Conservation (phyloP, 2,888 invertebrate genomes). For the Tipula helvola region DNA sequence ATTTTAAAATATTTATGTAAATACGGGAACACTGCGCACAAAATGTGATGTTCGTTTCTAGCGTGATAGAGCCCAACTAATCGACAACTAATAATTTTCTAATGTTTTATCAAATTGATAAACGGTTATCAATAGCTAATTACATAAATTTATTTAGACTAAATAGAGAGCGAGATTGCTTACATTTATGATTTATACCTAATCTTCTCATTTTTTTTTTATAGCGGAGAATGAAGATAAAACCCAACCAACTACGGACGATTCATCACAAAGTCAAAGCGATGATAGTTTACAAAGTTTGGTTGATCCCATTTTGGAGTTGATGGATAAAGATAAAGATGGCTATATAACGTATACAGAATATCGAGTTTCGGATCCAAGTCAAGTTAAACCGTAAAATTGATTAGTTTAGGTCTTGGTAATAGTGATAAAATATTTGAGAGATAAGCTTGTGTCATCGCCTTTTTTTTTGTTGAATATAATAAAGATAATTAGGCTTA, state of each 20-base stretch:
- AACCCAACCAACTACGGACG: neutral
- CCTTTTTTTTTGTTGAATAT: no score
- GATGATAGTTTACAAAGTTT: constrained; percentile 23
- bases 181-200: neutral
- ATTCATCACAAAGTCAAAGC: constrained; percentile 11
- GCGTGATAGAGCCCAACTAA: neutral
- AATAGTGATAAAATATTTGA: neutral
- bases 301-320: constrained; percentile 39
- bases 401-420: neutral
- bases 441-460: neutral
- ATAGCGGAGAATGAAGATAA: neutral
- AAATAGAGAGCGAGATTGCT: no score
- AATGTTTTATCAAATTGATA: neutral
- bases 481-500: no score
- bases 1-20: neutral
- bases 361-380: constrained; percentile 19
- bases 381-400: neutral
- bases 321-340: constrained; percentile 44
- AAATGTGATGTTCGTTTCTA: neutral
- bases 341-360: constrained; percentile 43
- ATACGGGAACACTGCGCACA: neutral
- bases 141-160: neutral
- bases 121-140: neutral
- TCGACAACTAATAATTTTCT: neutral
- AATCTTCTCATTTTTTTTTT: neutral